Conservation (phyloP, 2,113 vertebrate genomes). For the Vireo altiloquus region DNA sequence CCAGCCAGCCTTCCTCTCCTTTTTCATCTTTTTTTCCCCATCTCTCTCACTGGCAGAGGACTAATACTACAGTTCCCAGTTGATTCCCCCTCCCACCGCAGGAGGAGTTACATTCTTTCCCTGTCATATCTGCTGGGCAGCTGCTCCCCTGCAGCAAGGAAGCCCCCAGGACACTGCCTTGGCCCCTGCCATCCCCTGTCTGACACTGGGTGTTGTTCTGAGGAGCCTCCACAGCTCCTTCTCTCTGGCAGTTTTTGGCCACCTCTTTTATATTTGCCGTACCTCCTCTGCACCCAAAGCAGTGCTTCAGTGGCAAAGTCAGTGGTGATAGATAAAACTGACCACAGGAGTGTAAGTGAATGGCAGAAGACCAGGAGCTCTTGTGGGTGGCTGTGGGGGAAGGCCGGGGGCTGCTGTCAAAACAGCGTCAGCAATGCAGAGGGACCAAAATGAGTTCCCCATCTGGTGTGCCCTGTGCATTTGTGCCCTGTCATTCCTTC, state of each 20-base stretch:
- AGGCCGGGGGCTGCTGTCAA: not conserved
- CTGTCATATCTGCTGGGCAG: not conserved
- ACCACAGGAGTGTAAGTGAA: not conserved
- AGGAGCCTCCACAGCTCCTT: not conserved
- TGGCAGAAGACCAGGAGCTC: not conserved
- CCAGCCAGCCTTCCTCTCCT: not conserved
- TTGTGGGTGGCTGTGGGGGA: fast-evolving
- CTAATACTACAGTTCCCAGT: not conserved
- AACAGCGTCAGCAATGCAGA: not conserved
- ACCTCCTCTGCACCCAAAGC: not conserved
- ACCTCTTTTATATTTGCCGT: not conserved
- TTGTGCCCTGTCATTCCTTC: not conserved
- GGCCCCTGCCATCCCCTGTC: not conserved
- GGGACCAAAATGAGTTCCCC: not conserved
- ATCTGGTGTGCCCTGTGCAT: not conserved
- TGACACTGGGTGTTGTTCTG: fast-evolving
- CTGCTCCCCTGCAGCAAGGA: not conserved
- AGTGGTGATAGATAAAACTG: not conserved
- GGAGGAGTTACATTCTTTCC: not conserved
- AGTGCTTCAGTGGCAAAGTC: not conserved
- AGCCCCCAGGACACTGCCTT: not conserved
- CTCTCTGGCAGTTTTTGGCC: not conserved
- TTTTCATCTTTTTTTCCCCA: not conserved
- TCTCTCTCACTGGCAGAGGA: not conserved
- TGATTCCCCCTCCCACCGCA: not conserved